phyloP scores from a whole-genome alignment of 1,140 invertebrate genomes.

The Drosophila bipectinata region DNA sequence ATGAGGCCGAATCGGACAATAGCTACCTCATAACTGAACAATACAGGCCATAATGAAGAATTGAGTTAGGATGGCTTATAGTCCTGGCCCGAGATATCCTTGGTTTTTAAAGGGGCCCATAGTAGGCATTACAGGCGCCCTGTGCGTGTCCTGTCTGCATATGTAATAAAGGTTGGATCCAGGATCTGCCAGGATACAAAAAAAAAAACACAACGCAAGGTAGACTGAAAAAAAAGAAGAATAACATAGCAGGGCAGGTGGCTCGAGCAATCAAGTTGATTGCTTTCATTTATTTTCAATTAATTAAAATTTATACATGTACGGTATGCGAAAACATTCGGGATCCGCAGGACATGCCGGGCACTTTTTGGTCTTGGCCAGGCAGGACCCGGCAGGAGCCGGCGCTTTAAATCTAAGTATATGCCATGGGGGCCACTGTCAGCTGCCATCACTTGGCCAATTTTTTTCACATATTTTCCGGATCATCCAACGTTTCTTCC shows the following conservation, averaged over 20 bases:
- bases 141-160: slow-evolving; percentile 37
- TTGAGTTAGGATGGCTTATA: slow-evolving; percentile 31
- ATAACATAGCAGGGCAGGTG: slow-evolving; percentile 9
- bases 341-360: slow-evolving; percentile 25
- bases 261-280: slow-evolving; percentile 68
- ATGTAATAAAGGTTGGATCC: slow-evolving; percentile 16
- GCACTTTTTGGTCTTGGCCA: slow-evolving; percentile 17
- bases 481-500: slow-evolving; percentile 6
- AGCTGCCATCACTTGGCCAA: slow-evolving; percentile 40
- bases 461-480: slow-evolving; percentile 53
- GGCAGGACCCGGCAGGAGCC: background rate
- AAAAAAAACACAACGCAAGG: slow-evolving; percentile 1
- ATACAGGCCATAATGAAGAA: slow-evolving; percentile 47
- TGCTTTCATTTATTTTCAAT: slow-evolving; percentile 80
- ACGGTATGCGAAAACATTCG: slow-evolving; percentile 3
- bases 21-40: slow-evolving; percentile 31
- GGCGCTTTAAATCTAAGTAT: slow-evolving; percentile 58
- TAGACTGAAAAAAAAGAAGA: slow-evolving; percentile 5
- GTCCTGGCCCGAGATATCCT: slow-evolving; percentile 6
- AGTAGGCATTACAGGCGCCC: background rate
- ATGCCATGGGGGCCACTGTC: slow-evolving; percentile 35
- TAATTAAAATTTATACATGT: slow-evolving; percentile 65
- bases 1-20: slow-evolving; percentile 55
- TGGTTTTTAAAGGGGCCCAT: slow-evolving; percentile 8
- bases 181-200: background rate